These are phyloP conservation scores for Rattus norvegicus DNA, from an alignment of 2,113 vertebrate genomes.

Conservation along the genomic window GRCr8 NC_086029.1:68090501-68091000, in stretches of 20 bases:
- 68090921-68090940: background rate
- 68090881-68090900: background rate
- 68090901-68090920: background rate
- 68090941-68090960: background rate
- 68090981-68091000: background rate
- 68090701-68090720: background rate
- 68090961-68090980: background rate
- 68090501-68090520: background rate
- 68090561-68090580: background rate
- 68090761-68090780: fast-evolving
- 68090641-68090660: background rate
- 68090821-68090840: background rate
- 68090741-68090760: background rate
- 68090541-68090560: background rate
- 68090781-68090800: background rate
- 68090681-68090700: background rate
- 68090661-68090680: background rate
- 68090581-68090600: background rate
- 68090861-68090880: background rate
- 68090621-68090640: background rate
- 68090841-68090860: background rate
- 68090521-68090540: background rate
- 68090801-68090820: background rate
- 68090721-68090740: background rate
- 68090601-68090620: background rate